Base-by-base conservation (phyloP, 2,888 invertebrate species). In the Leucania comma region DNA sequence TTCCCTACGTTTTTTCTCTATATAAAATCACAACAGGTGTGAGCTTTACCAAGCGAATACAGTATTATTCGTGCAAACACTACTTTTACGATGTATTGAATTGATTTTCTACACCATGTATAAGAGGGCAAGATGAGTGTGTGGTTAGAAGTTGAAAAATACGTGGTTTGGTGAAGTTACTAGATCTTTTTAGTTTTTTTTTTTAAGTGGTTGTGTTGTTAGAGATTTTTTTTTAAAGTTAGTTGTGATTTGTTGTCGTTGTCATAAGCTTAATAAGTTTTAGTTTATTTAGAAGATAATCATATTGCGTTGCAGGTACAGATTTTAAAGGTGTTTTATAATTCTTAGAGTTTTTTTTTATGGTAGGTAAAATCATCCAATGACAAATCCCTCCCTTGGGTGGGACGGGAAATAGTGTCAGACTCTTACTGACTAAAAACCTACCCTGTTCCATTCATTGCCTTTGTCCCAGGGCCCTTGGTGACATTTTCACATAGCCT, bases 71-170 rank as follows among this genome's bases (percentile, higher is more conserved):
- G 68, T 67, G 58, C 68, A 59, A 74, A 75, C 53, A 78, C 73
- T 71, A 74, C 69, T 65, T 79, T 78, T 74, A 81, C 77, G 72
- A 63, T 24, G 65, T 68, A 75, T 63, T 73, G 54, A 78, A 85
- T 81, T 78, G 81, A 85, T 84, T 84, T 84, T 79, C 66, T 61
- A 81, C 90, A 90, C 80, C 86, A 87, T 88, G 87, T 91, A 87
- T 76, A 75, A 65, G 75, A 20, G 67, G 42, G 64, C 72, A 64
- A 70, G 66, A 72, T 64, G 46, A 10, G 38, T 24, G 32, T 60
- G 81, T 56, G 56, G 69, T 64, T 51, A 60, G 10, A 57, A 10
- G 68, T 48, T 5, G 29, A 35, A 17, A 51, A 58, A 35, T 70
- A 50, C 6, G 73, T 51, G 20, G 51, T 74, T 80, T 32, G n/a